Evolutionary conservation across 2,888 invertebrate genomes (phyloP).

Genomic region (Molanna angustata): DNA sequence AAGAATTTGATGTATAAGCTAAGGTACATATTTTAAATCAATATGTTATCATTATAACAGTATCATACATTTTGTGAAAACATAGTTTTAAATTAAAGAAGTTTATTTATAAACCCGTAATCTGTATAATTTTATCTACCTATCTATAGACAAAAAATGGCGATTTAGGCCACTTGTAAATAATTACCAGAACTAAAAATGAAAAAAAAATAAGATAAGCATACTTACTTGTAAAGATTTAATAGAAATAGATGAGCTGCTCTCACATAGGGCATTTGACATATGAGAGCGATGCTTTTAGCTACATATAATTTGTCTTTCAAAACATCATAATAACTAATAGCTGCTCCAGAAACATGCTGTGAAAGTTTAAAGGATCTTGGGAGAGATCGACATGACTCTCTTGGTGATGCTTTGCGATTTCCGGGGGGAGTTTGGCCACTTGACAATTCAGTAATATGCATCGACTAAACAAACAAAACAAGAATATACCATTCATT

Average conservation of each 20-base stretch:
- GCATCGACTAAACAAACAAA: slow-evolving; percentile 85
- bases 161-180: neutral
- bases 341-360: slow-evolving; percentile 71
- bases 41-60: too few relatives aligned
- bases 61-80: too few relatives aligned
- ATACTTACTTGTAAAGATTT: slow-evolving; percentile 76
- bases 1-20: too few relatives aligned
- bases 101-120: too few relatives aligned
- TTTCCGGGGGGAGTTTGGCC: slow-evolving; percentile 67
- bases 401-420: slow-evolving; percentile 57
- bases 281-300: slow-evolving; percentile 91
- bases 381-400: slow-evolving; percentile 82
- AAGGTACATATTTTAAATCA: too few relatives aligned
- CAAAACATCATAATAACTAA: slow-evolving; percentile 87
- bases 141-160: too few relatives aligned
- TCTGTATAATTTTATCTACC: too few relatives aligned
- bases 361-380: slow-evolving; percentile 84
- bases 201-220: too few relatives aligned
- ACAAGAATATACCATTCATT: too few relatives aligned
- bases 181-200: neutral
- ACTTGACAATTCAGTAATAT: slow-evolving; percentile 84
- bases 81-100: too few relatives aligned
- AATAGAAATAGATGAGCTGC: slow-evolving; percentile 83
- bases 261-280: slow-evolving; percentile 86
- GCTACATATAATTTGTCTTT: slow-evolving; percentile 94